phyloP scores from a whole-genome alignment of 2,797 vertebrate genomes.

The Sciurus carolinensis region DNA sequence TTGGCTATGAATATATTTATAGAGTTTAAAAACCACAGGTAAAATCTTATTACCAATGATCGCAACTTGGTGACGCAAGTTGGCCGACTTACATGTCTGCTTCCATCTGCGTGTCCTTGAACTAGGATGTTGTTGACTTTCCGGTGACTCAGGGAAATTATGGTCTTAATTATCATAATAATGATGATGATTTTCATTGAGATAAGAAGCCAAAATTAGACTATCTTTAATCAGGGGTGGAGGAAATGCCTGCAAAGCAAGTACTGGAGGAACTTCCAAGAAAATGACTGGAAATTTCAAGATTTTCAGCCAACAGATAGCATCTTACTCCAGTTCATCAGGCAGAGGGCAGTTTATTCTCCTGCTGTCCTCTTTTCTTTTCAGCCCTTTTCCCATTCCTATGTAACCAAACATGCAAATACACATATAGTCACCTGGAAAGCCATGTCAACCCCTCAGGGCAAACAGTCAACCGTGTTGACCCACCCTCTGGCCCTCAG shows the following conservation, averaged over 20 bases:
- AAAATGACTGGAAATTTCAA: conserved; percentile 4
- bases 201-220: conserved; percentile 19
- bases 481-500: not conserved
- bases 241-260: conserved; percentile 43
- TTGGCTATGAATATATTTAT: not conserved
- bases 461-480: not conserved
- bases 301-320: not conserved
- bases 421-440: too few species aligned
- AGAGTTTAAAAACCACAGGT: not conserved
- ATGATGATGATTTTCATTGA: conserved; percentile 55
- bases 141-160: conserved; percentile 6
- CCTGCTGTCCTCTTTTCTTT: not conserved
- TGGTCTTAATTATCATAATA: conserved; percentile 40
- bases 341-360: not conserved
- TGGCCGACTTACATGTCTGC: not conserved
- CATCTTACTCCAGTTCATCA: not conserved
- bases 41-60: not conserved
- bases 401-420: not conserved
- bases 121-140: not conserved
- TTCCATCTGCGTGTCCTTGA: conserved; percentile 41
- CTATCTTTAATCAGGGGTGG: conserved; percentile 37
- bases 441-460: not conserved
- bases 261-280: not conserved
- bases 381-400: not conserved
- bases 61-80: not conserved